Evolutionary conservation across 1,140 invertebrate genomes (phyloP).

Genomic region (Drosophila melanogaster): Release_6_plus_ISO1_MT NC_004354.4:7349001-7349500

Average conservation of each 20-base stretch:
- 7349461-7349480: slow-evolving; percentile 30
- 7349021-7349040: slow-evolving; percentile 1
- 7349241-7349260: not conserved
- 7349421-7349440: slow-evolving; percentile 36
- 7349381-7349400: slow-evolving; percentile 79
- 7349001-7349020: slow-evolving; percentile 15
- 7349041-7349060: slow-evolving; percentile 3
- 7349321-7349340: slow-evolving; percentile 16
- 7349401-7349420: slow-evolving; percentile 71
- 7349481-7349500: slow-evolving; percentile 3
- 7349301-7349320: not conserved
- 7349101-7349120: slow-evolving; percentile 5
- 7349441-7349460: slow-evolving; percentile 7
- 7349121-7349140: slow-evolving; percentile 3
- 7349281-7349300: slow-evolving; percentile 3
- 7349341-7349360: slow-evolving; percentile 70
- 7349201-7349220: too few species aligned
- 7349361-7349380: slow-evolving; percentile 79
- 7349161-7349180: too few species aligned
- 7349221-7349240: too few species aligned
- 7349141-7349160: too few species aligned
- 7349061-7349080: slow-evolving; percentile 30
- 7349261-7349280: not conserved
- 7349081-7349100: slow-evolving; percentile 20
- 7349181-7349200: not conserved